Base-by-base conservation (phyloP, 2,113 vertebrate genomes). In the Syngnathus floridae region DNA sequence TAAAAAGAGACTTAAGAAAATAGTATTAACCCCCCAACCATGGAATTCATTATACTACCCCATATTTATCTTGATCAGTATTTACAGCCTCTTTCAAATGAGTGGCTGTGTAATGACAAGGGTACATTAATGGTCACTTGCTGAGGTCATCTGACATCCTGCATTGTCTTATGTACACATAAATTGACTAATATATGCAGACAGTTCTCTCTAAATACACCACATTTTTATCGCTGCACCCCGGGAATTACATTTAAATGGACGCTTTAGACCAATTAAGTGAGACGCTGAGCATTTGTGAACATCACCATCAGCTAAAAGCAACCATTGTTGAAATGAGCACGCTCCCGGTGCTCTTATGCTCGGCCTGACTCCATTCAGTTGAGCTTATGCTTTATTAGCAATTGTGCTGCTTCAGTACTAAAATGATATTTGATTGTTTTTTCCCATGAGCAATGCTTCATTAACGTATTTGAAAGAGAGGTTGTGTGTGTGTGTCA, bases 211-310 rank as follows among this genome's bases (percentile, higher is more conserved):
- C 70, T 64, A 69, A 77, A 65, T 64, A 58, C 65, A 37, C 46
- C n/a, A 76, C 66, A 78, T 83, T 68, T 58, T 88, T 88, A 89
- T 88, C 85, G 83, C 75, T 12, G 45, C 73, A 77, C 88, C 72
- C 62, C 3, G 78, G 70, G 82, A 87, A 80, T 84, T 86, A 82
- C 78, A 90, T 88, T 88, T 82, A 80, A 90, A 84, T 69, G 60
- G 86, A 88, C 86, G 75, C 89, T 90, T 89, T 83, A 85, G 83
- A 67, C 84, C 88, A 89, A 91, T 91, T 90, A 91, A 78, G 76
- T 69, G 71, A 76, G 72, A 75, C 79, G 66, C 71, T 78, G 72
- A 86, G 81, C 80, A 80, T 86, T 83, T 76, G 72, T 75, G 84
- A 85, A 86, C 78, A 76, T 83, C 75, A 84, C 85, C 84, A 84